Base-by-base conservation (phyloP, 2,888 invertebrate species). In the Gandaritis pyraliata region DNA sequence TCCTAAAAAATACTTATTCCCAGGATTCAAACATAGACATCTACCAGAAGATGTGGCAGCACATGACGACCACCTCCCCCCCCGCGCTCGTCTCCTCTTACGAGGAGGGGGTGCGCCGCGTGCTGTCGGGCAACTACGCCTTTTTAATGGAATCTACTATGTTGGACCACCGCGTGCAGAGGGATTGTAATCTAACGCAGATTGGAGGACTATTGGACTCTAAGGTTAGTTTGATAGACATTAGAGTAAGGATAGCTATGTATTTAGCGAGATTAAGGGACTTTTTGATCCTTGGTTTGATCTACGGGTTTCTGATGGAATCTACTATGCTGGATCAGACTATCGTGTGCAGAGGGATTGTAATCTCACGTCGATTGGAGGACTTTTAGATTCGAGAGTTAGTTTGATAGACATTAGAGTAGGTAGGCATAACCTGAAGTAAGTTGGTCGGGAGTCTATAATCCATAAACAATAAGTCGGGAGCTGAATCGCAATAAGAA, bases 81-180 rank as follows among this genome's bases (percentile, higher is more conserved):
- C 94, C 96, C 0, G 97, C 97, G 0, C 97, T 99, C 76, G 98
- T 98, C 0, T 94, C 95, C 52, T 96, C 96, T 0, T 98, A 98
- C 82, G 97, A 98, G 71, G 98, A 98, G 73, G 99, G 99, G 0
- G 96, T 98, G 29, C 94, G 95, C 72, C 92, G 96, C 50, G 99
- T 98, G 0, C 90, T 97, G 52, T 94, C 94, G 54, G 98, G 97
- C 0, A 96, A 98, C 86, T 99, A 99, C 85, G 99, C 99, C 0
- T 99, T 98, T 82, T 94, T 99, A 15, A 98, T 99, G 97, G 99
- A 99, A 90, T 98, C 98, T 0, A 98, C 99, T 0, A 98, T 98
- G 96, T 90, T 99, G 65, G 99, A 99, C 86, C 99, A 98, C 80
- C 95, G 96, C 10, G 97, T 98, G n/a, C 97, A 98, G 86, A 92